These are phyloP conservation scores for Oscheius sp. DNA, from an alignment of 2,888 invertebrate genomes.

Conservation along the genomic window DNA sequence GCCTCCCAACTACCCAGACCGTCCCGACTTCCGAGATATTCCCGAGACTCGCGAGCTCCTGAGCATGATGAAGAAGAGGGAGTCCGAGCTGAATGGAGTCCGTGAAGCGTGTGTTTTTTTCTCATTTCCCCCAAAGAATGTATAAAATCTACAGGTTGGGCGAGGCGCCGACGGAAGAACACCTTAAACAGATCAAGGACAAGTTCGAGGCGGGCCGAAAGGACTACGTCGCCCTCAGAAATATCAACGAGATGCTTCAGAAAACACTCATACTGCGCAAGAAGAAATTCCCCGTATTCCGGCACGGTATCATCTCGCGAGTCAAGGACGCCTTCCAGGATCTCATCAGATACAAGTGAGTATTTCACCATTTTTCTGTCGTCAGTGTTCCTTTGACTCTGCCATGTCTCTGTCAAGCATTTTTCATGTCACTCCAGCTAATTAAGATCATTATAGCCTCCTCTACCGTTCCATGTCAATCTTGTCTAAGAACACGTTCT, in stretches of 20 bases:
- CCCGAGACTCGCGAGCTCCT: background rate
- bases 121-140: background rate
- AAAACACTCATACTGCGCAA: constrained; percentile 31
- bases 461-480: no score
- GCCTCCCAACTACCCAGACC: background rate
- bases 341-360: constrained; percentile 32
- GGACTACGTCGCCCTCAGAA: background rate
- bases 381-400: no score
- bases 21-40: background rate
- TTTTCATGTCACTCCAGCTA: no score
- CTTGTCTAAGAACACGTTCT: no score
- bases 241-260: constrained; percentile 9
- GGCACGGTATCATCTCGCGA: constrained; percentile 47
- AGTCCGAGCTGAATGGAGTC: background rate
- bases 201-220: background rate
- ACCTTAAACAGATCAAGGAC: background rate
- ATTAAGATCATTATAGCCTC: no score
- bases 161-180: background rate
- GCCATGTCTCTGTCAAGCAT: no score
- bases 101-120: background rate
- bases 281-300: constrained; percentile 43
- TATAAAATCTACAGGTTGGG: background rate
- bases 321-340: constrained; percentile 49
- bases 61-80: background rate
- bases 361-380: no score